Percentiles rank a stretch among this genome's conserved stretches.
phyloP scores from a whole-genome alignment of 2,888 invertebrate genomes.

The Tigriopus californicus region DNA sequence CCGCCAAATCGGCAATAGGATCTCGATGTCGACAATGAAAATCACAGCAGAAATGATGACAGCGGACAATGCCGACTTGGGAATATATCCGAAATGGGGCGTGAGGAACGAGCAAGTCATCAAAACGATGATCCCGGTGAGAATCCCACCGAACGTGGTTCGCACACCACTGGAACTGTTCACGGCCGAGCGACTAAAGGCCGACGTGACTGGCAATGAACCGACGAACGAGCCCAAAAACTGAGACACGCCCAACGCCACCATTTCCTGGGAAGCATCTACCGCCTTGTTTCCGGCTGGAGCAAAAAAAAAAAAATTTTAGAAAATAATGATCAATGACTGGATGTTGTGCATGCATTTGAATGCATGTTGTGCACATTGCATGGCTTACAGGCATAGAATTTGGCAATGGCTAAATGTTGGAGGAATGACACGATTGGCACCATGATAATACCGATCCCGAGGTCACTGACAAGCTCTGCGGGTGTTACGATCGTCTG shows the following conservation, averaged over 20 bases:
- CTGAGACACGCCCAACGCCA: conserved; percentile 9
- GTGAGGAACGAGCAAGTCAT: conserved; percentile 15
- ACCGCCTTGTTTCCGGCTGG: not conserved
- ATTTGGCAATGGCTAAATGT: conserved; percentile 16
- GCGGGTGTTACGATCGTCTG: not conserved
- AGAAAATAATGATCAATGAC: not conserved
- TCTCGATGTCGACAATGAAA: conserved; percentile 16
- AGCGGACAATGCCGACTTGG: conserved; percentile 17
- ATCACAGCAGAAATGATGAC: conserved; percentile 18
- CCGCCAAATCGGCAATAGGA: conserved; percentile 15
- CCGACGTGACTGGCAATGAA: conserved; percentile 10
- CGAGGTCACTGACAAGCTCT: conserved; percentile 4
- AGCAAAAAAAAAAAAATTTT: not conserved
- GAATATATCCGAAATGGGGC: conserved; percentile 17
- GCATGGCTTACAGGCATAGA: not conserved
- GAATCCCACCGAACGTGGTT: conserved; percentile 10
- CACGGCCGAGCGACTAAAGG: conserved; percentile 13
- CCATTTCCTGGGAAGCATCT: conserved; percentile 14
- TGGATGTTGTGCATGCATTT: too few relatives aligned
- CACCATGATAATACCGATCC: conserved; percentile 9
- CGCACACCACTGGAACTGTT: conserved; percentile 11
- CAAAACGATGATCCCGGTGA: conserved; percentile 15
- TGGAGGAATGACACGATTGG: conserved; percentile 12
- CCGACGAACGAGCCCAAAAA: conserved; percentile 12
- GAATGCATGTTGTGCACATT: not conserved